Percentiles rank a stretch among this genome's conserved stretches.
Evolutionary conservation across 2,888 invertebrate species (phyloP).

Genomic region (Idaea aversata): DNA sequence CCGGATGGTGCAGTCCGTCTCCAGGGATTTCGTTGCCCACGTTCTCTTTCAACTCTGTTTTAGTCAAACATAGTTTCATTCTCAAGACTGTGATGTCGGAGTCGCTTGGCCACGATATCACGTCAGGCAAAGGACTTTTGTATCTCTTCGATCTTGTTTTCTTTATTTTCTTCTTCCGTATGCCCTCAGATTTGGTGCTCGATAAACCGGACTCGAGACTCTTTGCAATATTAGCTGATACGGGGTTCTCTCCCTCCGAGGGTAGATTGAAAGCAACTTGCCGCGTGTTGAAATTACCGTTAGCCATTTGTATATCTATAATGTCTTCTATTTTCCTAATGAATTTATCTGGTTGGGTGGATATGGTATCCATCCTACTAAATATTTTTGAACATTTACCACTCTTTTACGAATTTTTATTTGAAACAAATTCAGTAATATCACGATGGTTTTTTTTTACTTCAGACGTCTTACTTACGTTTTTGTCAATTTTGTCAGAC

Average conservation of each 20-base stretch:
- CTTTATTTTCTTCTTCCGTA: conserved; percentile 48
- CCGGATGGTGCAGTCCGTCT: conserved; percentile 78
- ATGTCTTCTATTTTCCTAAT: conserved; percentile 71
- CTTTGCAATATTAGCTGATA: conserved; percentile 47
- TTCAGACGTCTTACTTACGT: background rate
- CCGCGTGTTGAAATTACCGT: conserved; percentile 52
- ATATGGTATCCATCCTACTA: conserved; percentile 46
- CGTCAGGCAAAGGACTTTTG: conserved; percentile 52
- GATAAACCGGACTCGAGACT: conserved; percentile 60
- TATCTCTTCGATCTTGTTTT: conserved; percentile 45
- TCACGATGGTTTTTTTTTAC: conserved; percentile 19
- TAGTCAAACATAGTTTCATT: conserved; percentile 64
- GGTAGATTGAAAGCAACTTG: conserved; percentile 65
- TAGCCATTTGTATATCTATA: conserved; percentile 69
- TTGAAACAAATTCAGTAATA: conserved; percentile 23
- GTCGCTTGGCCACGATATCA: conserved; percentile 78
- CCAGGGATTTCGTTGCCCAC: conserved; percentile 71
- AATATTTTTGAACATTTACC: conserved; percentile 34
- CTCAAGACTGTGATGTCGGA: conserved; percentile 81
- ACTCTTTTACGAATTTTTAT: conserved; percentile 46
- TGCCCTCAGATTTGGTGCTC: conserved; percentile 36
- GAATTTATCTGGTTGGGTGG: conserved; percentile 35
- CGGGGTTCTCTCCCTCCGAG: conserved; percentile 43
- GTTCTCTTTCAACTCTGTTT: conserved; percentile 64
- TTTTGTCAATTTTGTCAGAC: background rate